A percentile compares a stretch with the other conserved stretches of the same genome.
These are phyloP conservation scores for Mastacembelus armatus DNA, from an alignment of 2,797 vertebrate species.

Conservation along the genomic window DNA sequence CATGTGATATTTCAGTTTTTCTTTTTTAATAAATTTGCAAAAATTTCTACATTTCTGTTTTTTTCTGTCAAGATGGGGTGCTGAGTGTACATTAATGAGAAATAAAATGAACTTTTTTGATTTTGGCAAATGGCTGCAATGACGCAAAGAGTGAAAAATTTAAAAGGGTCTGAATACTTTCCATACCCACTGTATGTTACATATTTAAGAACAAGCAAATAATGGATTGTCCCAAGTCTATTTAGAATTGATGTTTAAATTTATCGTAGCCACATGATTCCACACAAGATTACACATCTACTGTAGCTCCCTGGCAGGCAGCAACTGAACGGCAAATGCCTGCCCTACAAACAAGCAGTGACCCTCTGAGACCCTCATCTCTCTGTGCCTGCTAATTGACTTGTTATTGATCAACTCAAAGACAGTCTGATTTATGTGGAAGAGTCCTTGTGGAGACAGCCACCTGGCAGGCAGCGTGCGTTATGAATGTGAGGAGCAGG, in stretches of 20 bases:
- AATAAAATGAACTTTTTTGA: no score
- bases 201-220: conserved; percentile 68
- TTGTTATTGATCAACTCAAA: conserved; percentile 88
- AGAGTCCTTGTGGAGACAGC: conserved; percentile 76
- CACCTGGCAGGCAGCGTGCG: conserved; percentile 80
- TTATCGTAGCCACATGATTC: conserved; percentile 70
- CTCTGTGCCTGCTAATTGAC: conserved; percentile 81
- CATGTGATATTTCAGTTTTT: no score
- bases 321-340: conserved; percentile 81
- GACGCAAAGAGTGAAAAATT: no score
- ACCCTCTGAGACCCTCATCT: conserved; percentile 80
- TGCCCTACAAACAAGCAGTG: conserved; percentile 82
- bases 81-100: no score
- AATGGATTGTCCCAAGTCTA: conserved; percentile 73
- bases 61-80: no score
- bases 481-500: conserved; percentile 77
- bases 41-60: no score
- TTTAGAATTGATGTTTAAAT: conserved; percentile 80
- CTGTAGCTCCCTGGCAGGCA: conserved; percentile 53
- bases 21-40: no score
- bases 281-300: conserved; percentile 65
- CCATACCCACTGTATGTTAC: no score
- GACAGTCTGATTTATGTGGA: conserved; percentile 84
- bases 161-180: no score
- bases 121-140: no score